Evolutionary conservation across 2,113 vertebrate genomes (phyloP), one percentile per base, ranked within the genome.

Genomic region (Solea solea): DNA sequence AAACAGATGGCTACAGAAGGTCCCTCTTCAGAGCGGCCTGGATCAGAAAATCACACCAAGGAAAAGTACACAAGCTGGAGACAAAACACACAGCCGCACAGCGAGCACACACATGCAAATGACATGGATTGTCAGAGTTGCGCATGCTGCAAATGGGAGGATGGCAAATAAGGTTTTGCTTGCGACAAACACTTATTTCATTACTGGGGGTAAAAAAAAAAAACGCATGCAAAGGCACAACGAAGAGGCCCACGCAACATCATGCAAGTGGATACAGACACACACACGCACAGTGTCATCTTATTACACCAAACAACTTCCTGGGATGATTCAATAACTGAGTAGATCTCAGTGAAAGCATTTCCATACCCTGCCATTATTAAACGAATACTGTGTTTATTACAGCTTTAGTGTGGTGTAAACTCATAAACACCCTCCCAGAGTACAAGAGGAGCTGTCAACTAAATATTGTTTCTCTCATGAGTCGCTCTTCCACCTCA

Each of bases 391-490:
- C 94, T 93, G 94, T 95, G 95, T 97, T 97, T 96, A 96, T 98
- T 95, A 95, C 96, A 94, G 94, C 95, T 95, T 95, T 95, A 96
- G 94, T 93, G 95, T 85, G 95, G 95, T 97, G 96, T 98, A 96
- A 97, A 97, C 94, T 96, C 96, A 96, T 97, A 97, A 98, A 97
- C 96, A 96, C 93, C 95, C 95, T 95, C 95, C 94, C 93, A 88
- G 94, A 94, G 93, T 95, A 97, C 96, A 98, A 96, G 96, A 93
- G 94, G 95, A 96, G 95, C 95, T 95, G 95, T 97, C 96, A 96
- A 94, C 95, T 95, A 96, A 97, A 98, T 97, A 97, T 97, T 97
- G 97, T 98, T 96, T 97, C 96, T 94, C 95, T 94, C 94, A 93
- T 86, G 94, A 96, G 95, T 94, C 95, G 94, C 95, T 97, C 95